Base-by-base conservation (phyloP, 2,888 invertebrate genomes). In the Stenotaenia linearis region DNA sequence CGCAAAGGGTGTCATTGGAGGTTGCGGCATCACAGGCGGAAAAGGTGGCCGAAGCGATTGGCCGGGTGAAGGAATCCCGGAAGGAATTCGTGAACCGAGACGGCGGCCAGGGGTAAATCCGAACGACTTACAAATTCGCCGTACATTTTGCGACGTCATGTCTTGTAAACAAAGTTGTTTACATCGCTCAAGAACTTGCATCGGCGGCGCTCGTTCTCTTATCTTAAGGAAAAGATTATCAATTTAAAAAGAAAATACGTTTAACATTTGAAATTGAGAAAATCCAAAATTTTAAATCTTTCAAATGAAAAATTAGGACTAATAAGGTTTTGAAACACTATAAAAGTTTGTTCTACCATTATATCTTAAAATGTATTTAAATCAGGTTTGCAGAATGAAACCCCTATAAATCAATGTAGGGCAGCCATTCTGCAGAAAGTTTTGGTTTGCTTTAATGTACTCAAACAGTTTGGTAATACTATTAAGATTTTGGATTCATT, bases 61-160 rank as follows among this genome's bases (percentile, higher is more conserved):
- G n/a, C 77, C 37, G 6, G 77, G 77, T n/a, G 35, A 35, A 7
- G 37, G 35, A n/a, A 32, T 37, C 21, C 23, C 23, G 37, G 77
- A 69, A 69, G 69, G 21, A 1, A 18, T 10, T 78, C 50, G 50
- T 15, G 23, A 15, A 12, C 78, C 28, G 28, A 78, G 92, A 12
- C 80, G 89, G 82, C 92, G 92, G 80, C 95, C 96, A 0, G 95
- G 95, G 86, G 94, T 93, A 85, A 95, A 96, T 87, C 96, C 95
- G 83, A 96, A 95, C 74, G 95, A 95, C 81, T 92, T 91, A 86
- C 95, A 96, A 0, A 93, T 91, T 82, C 94, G 89, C 23, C 94
- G 94, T 75, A 95, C 89, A 85, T 94, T 94, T 10, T 91, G 91
- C 4, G 89, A 90, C 0, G 90, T 90, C 81, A 94, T 90, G 85